Evolutionary conservation across 37 sponge, comb jelly and placozoan genomes (phyloP).

Genomic region (Ianthella basta): DNA sequence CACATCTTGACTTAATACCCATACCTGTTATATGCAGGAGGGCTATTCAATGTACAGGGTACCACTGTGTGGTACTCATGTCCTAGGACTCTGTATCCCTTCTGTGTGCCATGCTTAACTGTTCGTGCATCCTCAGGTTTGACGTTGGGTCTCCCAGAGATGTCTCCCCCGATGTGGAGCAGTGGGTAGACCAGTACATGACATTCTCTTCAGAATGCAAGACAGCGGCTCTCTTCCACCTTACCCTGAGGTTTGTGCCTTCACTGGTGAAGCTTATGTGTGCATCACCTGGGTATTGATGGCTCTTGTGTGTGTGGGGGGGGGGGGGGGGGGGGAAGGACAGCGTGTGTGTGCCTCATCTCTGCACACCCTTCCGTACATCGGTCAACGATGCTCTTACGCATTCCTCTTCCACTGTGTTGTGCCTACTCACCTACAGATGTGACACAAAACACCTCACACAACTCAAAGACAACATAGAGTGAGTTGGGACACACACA

Average conservation of each 20-base stretch:
- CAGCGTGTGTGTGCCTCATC: no score
- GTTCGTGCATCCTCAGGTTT: background rate
- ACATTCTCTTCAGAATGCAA: conserved; percentile 59
- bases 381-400: background rate
- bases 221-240: conserved; percentile 44
- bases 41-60: no score
- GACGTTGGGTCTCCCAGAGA: background rate
- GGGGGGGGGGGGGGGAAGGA: no score
- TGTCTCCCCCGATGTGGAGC: conserved; percentile 43
- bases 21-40: no score
- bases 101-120: background rate
- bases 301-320: no score
- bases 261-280: no score
- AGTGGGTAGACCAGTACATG: conserved; percentile 60
- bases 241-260: conserved; percentile 2
- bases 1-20: no score
- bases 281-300: no score
- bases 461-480: conserved; percentile 27
- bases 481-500: conserved; percentile 24
- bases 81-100: no score
- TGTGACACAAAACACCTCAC: conserved; percentile 36
- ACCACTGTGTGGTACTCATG: no score
- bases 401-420: background rate
- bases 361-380: background rate
- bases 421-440: background rate